Evolutionary conservation across 2,113 vertebrate genomes (phyloP).

Genomic region (Nerophis lumbriciformis): DNA sequence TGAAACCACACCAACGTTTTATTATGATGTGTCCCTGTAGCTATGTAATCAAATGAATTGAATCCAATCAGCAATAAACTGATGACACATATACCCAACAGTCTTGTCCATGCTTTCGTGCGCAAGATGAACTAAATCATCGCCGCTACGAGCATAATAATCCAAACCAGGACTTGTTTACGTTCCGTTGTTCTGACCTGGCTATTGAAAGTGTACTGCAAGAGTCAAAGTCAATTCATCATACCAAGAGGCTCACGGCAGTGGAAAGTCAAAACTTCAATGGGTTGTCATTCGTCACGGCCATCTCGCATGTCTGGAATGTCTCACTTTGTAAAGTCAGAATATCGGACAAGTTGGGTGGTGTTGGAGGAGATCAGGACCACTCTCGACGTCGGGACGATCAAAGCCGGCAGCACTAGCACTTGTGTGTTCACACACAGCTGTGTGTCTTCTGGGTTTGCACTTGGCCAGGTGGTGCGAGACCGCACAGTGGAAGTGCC

Average conservation of each 20-base stretch:
- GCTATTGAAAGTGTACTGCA: constrained; percentile 24
- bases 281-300: constrained; percentile 51
- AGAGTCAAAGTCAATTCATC: constrained; percentile 29
- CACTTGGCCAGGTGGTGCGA: constrained; percentile 55
- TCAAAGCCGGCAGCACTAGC: constrained; percentile 49
- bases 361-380: constrained; percentile 57
- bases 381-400: constrained; percentile 27
- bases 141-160: constrained; percentile 37
- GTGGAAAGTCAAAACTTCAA: constrained; percentile 35
- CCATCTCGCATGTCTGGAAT: constrained; percentile 59
- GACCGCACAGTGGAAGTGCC: constrained; percentile 59
- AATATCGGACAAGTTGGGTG: constrained; percentile 66
- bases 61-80: constrained; percentile 45
- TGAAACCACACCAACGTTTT: constrained; percentile 31
- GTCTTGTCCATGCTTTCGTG: constrained; percentile 32
- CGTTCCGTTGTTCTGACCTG: constrained; percentile 33
- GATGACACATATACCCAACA: constrained; percentile 32
- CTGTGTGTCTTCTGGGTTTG: constrained; percentile 47
- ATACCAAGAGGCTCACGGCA: constrained; percentile 31
- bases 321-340: constrained; percentile 68
- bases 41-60: constrained; percentile 36
- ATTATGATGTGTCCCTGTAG: constrained; percentile 20
- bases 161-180: constrained; percentile 39
- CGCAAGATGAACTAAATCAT: constrained; percentile 47
- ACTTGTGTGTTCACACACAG: constrained; percentile 52